Percentiles rank a stretch among this genome's conserved stretches.
These are phyloP conservation scores for Campylomormyrus tamandua DNA, from an alignment of 2,113 vertebrate genomes.

Conservation along the genomic window DNA sequence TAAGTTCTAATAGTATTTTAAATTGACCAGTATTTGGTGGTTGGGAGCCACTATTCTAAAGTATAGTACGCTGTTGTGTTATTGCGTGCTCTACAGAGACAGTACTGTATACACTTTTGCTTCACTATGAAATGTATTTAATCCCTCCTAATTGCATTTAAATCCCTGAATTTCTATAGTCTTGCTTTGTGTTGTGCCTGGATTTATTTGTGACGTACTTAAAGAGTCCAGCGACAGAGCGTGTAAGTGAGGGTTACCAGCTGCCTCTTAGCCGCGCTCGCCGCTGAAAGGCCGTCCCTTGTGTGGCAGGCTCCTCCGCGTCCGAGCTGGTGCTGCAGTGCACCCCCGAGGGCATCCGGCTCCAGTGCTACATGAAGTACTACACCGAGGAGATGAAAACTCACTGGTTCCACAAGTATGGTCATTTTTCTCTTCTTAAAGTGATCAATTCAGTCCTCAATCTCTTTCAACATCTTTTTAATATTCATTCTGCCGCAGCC, in stretches of 20 bases:
- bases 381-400: constrained; percentile 93
- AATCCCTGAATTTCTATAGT: background rate
- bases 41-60: background rate
- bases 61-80: background rate
- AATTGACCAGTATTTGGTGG: background rate
- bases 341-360: constrained; percentile 86
- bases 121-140: background rate
- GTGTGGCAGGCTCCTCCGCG: constrained; percentile 70
- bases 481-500: background rate
- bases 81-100: background rate
- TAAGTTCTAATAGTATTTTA: background rate
- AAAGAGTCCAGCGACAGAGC: background rate
- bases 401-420: constrained; percentile 84
- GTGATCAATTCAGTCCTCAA: background rate
- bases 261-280: background rate
- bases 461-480: background rate
- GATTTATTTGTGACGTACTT: background rate
- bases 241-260: background rate
- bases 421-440: background rate
- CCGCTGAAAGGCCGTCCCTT: background rate
- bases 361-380: constrained; percentile 93
- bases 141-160: background rate
- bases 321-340: constrained; percentile 86
- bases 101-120: background rate
- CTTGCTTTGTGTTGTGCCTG: background rate